Evolutionary conservation across 2,113 vertebrate genomes (phyloP), one percentile per base, ranked within the genome.

Genomic region (Cephalopholis sonnerati): DNA sequence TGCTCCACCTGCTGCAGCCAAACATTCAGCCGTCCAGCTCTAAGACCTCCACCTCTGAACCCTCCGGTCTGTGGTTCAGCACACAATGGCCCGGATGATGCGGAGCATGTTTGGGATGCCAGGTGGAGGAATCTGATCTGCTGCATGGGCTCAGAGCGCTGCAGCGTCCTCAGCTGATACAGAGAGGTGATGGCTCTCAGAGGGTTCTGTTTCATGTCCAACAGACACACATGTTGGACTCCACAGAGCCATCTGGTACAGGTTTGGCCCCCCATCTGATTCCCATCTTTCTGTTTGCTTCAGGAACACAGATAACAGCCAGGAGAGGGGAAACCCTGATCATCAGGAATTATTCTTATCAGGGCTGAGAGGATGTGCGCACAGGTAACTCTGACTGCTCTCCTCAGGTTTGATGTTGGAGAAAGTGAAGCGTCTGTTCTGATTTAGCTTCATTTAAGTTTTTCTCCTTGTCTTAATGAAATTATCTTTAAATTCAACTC

Each of bases 71-170:
- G 76, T 2, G 65, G 46, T 29, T 18, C 27, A 20, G 51, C 29
- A 59, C 44, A 91, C 90, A 86, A 81, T 64, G 39, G 86, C 70
- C 78, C 70, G 70, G 67, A 78, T 74, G 77, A 82, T 75, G 79
- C 75, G 27, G 24, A 18, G 70, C 73, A 73, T 90, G 48, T 77
- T 62, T 81, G 64, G 62, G 89, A 92, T 88, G 79, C 84, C 85
- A 84, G 82, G 68, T 85, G 82, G 71, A 72, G 84, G 87, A 92
- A 93, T 81, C 70, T 70, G 78, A 91, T 82, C 80, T 78, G 65
- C 75, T 24, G 41, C 11, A 12, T 44, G 63, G 86, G 86, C 84
- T 89, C 57, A 46, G 59, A 46, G 76, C n/a, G 68, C 54, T 15
- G 25, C 83, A 50, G 73, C 62, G 67, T 69, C 72, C 70, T 77